Evolutionary conservation across 2,113 vertebrate species (phyloP), one percentile per base, ranked within the genome.

Genomic region (Antennarius striatus): DNA sequence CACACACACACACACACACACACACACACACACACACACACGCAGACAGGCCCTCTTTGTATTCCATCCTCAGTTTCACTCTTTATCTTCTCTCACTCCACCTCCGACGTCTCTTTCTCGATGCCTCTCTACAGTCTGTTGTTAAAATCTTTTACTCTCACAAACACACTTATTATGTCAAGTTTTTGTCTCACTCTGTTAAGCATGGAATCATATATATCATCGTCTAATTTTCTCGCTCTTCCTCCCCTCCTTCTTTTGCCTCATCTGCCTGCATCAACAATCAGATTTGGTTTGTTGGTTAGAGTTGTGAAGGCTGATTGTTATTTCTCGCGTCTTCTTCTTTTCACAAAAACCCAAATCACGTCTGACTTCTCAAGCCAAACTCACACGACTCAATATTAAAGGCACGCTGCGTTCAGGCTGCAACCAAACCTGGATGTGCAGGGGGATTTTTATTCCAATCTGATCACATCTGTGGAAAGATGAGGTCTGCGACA

Each of bases 21-120:
- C 77, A 51, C 47, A 55, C 50, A 58, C 39, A 40, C 39, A 3
- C 39, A 56, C 68, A 62, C 39, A 66, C 51, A 68, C 53, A 64
- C 61, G 39, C 74, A 56, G 52, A 57, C 62, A 30, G 12, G 32
- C 67, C 68, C 43, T 77, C 77, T 88, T 85, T 82, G 77, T 85
- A 88, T 86, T 84, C 84, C 36, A 46, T 51, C 29, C 81, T 79
- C 54, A 72, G 62, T 76, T 81, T 84, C 67, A 70, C 58, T 80
- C 69, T 85, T 73, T 72, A 78, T 81, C 64, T 80, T 81, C 54
- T 53, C 60, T 77, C 62, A 11, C 73, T 81, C 46, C 68, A 50
- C 45, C 72, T 78, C 52, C 66, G 39, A 60, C 50, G 63, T 86
- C 71, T 77, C 60, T 68, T 49, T 75, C 73, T 56, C 57, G 6